Base-by-base conservation (phyloP, 1,140 invertebrate species). In the Dendrolimus punctatus region DNA sequence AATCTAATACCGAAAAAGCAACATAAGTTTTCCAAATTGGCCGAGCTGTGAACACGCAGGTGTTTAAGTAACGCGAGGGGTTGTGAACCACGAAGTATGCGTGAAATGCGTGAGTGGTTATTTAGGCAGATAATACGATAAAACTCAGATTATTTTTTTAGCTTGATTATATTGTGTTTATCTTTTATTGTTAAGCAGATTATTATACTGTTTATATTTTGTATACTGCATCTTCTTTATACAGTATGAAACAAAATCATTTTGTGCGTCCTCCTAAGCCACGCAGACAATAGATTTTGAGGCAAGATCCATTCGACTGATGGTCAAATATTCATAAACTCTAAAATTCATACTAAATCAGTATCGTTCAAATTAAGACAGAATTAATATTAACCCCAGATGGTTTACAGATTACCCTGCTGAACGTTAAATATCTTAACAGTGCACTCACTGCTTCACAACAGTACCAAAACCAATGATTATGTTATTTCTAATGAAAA, bases 61-160 rank as follows among this genome's bases (percentile, higher is more conserved):
- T 84, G 80, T 76, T 62, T 71, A 55, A 7, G 44, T 7, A 40
- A 46, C 60, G 41, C 43, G 39, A 48, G 73, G 71, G 71, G 53
- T 80, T 77, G 72, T 74, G 73, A 63, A 61, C 61, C 49, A 9
- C 63, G 61, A 51, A 65, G 59, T 68, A 68, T 65, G 60, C 76
- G 74, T 79, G 68, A 76, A 80, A 79, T 72, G 54, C 51, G 66
- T 84, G 80, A 80, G 64, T 78, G 68, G 76, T 73, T 80, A 68
- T 78, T 79, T 74, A 75, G 73, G 59, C 51, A 58, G 68, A 70
- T 74, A 68, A 72, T 71, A 55, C 60, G 23, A 46, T 37, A 46
- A 47, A 60, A 40, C 63, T 56, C 45, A 59, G 56, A 58, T 64
- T 61, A 55, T 54, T 52, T 51, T 41, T 41, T 43, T 39, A 23